A percentile compares a stretch with the other conserved stretches of the same genome.
Evolutionary conservation across 2,888 invertebrate genomes (phyloP).

Genomic region (Brachyopa scutellaris): DNA sequence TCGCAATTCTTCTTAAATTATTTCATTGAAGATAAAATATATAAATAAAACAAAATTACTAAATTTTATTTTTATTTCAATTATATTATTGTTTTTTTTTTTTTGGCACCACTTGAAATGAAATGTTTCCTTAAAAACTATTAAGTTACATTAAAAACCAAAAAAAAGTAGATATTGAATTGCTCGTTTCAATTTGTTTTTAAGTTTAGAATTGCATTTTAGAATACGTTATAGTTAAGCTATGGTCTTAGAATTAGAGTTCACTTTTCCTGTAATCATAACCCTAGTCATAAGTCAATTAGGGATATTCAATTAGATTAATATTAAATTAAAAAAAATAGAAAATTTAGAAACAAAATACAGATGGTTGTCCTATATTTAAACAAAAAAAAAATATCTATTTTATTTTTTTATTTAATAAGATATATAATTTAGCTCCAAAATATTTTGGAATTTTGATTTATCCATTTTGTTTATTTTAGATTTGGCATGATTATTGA

Average conservation of each 20-base stretch:
- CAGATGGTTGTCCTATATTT: slow-evolving; percentile 79
- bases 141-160: not conserved
- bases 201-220: slow-evolving; percentile 33
- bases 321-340: slow-evolving; percentile 30
- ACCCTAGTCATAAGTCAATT: slow-evolving; percentile 42
- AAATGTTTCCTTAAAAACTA: slow-evolving; percentile 33
- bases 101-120: slow-evolving; percentile 61
- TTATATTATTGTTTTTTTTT: not conserved
- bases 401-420: not conserved
- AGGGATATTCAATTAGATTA: slow-evolving; percentile 51
- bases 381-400: slow-evolving; percentile 57
- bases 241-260: slow-evolving; percentile 65
- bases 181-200: slow-evolving; percentile 47
- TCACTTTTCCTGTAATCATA: slow-evolving; percentile 34
- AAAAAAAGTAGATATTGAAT: slow-evolving; percentile 30
- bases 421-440: slow-evolving; percentile 24
- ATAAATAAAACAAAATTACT: too few relatives aligned
- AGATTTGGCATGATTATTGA: slow-evolving; percentile 20
- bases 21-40: too few relatives aligned
- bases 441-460: too few relatives aligned
- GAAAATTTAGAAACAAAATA: slow-evolving; percentile 41
- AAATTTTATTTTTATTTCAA: too few relatives aligned
- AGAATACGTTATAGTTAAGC: slow-evolving; percentile 56
- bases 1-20: too few relatives aligned
- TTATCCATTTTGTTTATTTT: slow-evolving; percentile 28